Evolutionary conservation across 2,888 invertebrate species (phyloP).

Genomic region (Copidosoma aretas): DNA sequence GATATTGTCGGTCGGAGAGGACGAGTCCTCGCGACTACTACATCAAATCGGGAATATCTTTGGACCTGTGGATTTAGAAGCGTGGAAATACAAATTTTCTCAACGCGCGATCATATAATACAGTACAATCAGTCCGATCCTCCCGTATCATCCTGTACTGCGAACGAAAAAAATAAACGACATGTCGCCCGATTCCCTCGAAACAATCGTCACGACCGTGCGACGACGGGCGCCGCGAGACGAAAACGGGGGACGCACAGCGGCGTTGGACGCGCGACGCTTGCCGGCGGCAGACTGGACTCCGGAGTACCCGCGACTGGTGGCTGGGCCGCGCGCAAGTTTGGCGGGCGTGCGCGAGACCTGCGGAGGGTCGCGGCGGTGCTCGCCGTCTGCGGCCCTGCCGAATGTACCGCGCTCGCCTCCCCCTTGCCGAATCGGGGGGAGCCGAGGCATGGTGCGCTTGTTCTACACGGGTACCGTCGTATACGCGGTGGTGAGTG

Average conservation of each 20-base stretch:
- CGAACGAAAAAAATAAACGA: no score
- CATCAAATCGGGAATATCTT: no score
- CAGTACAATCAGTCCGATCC: no score
- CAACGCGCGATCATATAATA: no score
- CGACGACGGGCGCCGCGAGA: background rate
- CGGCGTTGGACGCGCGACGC: conserved; percentile 44
- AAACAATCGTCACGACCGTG: no score
- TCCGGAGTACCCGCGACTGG: conserved; percentile 20
- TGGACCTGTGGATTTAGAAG: no score
- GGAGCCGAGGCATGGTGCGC: background rate
- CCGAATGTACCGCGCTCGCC: conserved; percentile 29
- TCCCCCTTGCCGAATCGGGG: background rate
- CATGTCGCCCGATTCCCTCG: no score
- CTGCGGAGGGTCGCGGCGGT: conserved; percentile 33
- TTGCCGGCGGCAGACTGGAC: conserved; percentile 50
- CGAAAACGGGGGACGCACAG: background rate
- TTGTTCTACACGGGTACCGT: background rate
- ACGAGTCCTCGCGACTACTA: no score
- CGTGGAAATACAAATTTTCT: no score
- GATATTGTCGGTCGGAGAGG: no score
- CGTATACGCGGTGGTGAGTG: no score
- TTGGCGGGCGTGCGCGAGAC: conserved; percentile 40
- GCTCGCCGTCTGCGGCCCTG: conserved; percentile 27
- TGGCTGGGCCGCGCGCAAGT: conserved; percentile 41
- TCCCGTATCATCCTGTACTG: no score